These are phyloP conservation scores for Urocynchramus pylzowi DNA, from an alignment of 2,113 vertebrate genomes.

Conservation along the genomic window DNA sequence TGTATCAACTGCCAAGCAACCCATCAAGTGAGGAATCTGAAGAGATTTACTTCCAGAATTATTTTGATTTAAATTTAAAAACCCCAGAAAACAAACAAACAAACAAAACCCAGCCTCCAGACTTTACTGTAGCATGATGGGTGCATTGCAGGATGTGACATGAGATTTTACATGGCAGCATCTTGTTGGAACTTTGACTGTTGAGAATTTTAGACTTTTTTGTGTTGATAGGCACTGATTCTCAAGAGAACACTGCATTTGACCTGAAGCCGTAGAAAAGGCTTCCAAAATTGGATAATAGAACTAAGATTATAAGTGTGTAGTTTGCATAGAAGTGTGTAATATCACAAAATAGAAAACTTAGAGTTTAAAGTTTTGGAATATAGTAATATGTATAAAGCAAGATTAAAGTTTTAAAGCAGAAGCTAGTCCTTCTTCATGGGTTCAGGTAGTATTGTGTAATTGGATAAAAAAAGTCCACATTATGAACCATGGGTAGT, in stretches of 20 bases:
- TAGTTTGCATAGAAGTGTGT: neutral
- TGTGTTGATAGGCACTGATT: neutral
- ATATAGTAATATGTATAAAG: neutral
- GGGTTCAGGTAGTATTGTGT: neutral
- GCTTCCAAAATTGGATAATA: neutral
- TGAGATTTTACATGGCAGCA: accelerated
- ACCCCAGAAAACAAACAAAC: neutral
- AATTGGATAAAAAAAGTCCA: neutral
- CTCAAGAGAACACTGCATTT: neutral
- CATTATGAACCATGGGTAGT: neutral
- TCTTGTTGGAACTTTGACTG: neutral
- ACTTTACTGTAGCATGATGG: neutral
- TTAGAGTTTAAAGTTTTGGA: neutral
- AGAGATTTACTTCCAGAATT: neutral
- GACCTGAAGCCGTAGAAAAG: neutral
- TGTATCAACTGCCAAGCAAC: neutral
- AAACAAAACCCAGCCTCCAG: neutral
- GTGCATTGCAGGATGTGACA: neutral
- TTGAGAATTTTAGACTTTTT: neutral
- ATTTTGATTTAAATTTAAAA: neutral
- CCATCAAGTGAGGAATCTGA: neutral
- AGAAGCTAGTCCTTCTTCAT: neutral
- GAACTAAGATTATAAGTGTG: neutral
- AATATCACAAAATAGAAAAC: neutral
- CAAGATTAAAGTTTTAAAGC: neutral